These are phyloP conservation scores for Heloderma charlesbogerti DNA, from an alignment of 2,113 vertebrate genomes.

Conservation along the genomic window DNA sequence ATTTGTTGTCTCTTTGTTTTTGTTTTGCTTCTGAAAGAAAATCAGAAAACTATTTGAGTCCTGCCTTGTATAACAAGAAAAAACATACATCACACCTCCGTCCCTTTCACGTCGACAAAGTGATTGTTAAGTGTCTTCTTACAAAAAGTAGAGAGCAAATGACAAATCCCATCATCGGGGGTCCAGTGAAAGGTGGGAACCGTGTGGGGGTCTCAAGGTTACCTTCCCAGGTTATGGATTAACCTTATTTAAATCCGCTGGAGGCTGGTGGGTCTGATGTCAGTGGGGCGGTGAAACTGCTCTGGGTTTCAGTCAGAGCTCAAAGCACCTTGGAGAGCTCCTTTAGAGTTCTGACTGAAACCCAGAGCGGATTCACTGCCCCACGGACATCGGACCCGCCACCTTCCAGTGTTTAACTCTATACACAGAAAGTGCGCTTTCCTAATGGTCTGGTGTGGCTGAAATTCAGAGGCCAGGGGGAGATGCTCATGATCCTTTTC, in stretches of 20 bases:
- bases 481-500: neutral
- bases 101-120: slow-evolving; percentile 65
- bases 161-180: slow-evolving; percentile 1
- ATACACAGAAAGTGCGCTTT: neutral
- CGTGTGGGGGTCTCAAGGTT: neutral
- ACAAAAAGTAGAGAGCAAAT: slow-evolving; percentile 37
- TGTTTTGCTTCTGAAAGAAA: slow-evolving; percentile 86
- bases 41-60: slow-evolving; percentile 94
- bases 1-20: slow-evolving; percentile 82
- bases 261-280: no score
- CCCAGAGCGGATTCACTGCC: no score
- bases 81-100: slow-evolving; percentile 72
- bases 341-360: no score
- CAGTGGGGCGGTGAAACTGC: no score
- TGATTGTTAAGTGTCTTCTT: slow-evolving; percentile 55
- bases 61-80: slow-evolving; percentile 99
- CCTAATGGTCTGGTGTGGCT: neutral
- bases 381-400: no score
- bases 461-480: neutral
- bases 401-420: no score
- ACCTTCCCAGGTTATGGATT: slow-evolving; percentile 7
- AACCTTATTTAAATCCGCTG: neutral
- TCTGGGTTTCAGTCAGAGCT: no score
- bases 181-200: neutral
- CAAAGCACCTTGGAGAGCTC: no score